These are phyloP conservation scores for Cynoglossus semilaevis DNA, from an alignment of 2,113 vertebrate species.

Conservation along the genomic window DNA sequence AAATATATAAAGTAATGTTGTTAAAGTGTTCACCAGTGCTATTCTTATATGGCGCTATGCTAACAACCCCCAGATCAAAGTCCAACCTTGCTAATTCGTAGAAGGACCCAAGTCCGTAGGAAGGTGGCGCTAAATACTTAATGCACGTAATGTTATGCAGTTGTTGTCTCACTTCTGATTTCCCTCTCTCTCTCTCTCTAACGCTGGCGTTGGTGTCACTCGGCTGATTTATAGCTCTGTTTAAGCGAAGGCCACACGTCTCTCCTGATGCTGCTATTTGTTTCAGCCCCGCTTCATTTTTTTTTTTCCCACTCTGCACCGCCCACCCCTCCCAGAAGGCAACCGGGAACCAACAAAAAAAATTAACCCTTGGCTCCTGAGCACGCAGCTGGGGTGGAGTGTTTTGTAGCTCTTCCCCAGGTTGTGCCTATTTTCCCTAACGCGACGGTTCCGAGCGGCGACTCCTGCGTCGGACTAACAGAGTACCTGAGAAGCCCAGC, in stretches of 20 bases:
- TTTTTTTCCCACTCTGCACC: constrained; percentile 7
- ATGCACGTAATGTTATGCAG: constrained; percentile 44
- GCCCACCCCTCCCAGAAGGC: constrained; percentile 59
- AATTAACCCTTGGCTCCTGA: constrained; percentile 68
- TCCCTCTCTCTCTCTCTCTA: constrained; percentile 34
- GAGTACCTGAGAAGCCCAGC: constrained; percentile 36
- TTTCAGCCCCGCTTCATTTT: constrained; percentile 77
- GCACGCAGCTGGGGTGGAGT: constrained; percentile 43
- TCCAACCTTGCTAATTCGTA: not conserved
- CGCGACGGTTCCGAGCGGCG: constrained; percentile 33
- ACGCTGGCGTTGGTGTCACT: constrained; percentile 41
- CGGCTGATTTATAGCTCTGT: constrained; percentile 85
- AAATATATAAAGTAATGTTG: too few species aligned
- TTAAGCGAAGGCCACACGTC: constrained; percentile 85
- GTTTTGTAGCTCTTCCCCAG: constrained; percentile 45
- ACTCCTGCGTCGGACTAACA: constrained; percentile 55
- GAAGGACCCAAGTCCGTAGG: constrained; percentile 24
- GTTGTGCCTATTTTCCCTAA: constrained; percentile 38
- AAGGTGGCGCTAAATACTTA: constrained; percentile 36
- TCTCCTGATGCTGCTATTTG: constrained; percentile 80
- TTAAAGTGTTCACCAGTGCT: too few species aligned
- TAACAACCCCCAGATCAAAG: too few species aligned
- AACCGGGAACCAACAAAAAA: constrained; percentile 64
- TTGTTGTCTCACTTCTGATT: constrained; percentile 60
- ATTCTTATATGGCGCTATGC: too few species aligned